Conservation (phyloP, 2,888 invertebrate species). For the Falcaria lacertinaria region DNA sequence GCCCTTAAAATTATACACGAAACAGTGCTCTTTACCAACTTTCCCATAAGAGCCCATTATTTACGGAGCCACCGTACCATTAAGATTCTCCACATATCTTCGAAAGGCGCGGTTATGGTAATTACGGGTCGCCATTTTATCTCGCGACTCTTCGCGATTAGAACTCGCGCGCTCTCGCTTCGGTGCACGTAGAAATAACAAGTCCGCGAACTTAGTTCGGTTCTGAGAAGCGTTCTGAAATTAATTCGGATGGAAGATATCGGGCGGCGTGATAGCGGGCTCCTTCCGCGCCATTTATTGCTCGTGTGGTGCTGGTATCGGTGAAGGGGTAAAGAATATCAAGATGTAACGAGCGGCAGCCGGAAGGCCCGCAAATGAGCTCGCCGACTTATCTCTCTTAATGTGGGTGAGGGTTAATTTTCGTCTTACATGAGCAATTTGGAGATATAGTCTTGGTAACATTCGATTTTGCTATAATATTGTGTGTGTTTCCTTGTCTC, state of each 20-base stretch:
- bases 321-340: constrained; percentile 79
- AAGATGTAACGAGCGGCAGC: constrained; percentile 76
- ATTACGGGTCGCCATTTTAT: constrained; percentile 79
- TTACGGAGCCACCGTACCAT: constrained; percentile 78
- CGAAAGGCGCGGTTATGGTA: constrained; percentile 77
- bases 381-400: constrained; percentile 77
- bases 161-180: constrained; percentile 52
- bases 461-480: constrained; percentile 47
- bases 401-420: constrained; percentile 79
- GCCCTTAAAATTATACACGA: constrained; percentile 78
- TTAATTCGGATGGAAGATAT: constrained; percentile 81
- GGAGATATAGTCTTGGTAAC: constrained; percentile 59
- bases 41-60: constrained; percentile 80
- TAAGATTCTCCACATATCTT: constrained; percentile 79
- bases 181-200: constrained; percentile 71
- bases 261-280: constrained; percentile 72
- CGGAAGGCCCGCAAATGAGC: constrained; percentile 80
- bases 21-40: constrained; percentile 77
- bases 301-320: constrained; percentile 75
- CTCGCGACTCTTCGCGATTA: constrained; percentile 73
- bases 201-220: constrained; percentile 75
- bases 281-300: constrained; percentile 79
- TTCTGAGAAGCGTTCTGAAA: constrained; percentile 69
- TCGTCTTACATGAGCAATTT: constrained; percentile 77
- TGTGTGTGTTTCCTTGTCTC: constrained; percentile 26